These are phyloP conservation scores for Dendrolimus pini DNA, from an alignment of 2,888 invertebrate species.

Conservation along the genomic window DNA sequence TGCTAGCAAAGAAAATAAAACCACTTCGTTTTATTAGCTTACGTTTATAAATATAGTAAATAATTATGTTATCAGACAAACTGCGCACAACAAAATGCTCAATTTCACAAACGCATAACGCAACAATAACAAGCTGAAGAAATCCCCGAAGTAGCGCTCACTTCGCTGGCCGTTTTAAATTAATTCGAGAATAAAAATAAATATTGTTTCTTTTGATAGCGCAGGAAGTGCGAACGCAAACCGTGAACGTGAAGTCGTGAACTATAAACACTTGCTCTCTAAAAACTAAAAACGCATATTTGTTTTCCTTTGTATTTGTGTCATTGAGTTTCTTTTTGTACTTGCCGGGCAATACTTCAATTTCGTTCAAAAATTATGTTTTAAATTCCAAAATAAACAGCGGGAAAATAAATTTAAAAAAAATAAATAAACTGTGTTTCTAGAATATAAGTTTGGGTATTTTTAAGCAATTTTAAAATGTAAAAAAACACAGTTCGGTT, in stretches of 20 bases:
- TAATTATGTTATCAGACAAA: slow-evolving; percentile 7
- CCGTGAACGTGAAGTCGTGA: not conserved
- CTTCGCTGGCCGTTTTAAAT: not conserved
- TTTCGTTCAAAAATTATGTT: slow-evolving; percentile 11
- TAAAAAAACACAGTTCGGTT: too few relatives aligned
- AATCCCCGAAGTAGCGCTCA: slow-evolving; percentile 13
- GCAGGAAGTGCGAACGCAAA: slow-evolving; percentile 1
- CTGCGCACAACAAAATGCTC: slow-evolving; percentile 18
- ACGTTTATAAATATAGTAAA: too few relatives aligned
- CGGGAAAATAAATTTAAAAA: too few relatives aligned
- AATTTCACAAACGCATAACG: not conserved
- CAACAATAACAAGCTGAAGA: slow-evolving; percentile 15
- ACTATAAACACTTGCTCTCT: not conserved
- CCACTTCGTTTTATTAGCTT: too few relatives aligned
- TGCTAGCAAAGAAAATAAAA: not conserved
- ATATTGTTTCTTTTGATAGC: slow-evolving; percentile 26
- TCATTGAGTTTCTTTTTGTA: slow-evolving; percentile 4
- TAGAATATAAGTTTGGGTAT: too few relatives aligned
- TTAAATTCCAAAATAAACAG: too few relatives aligned
- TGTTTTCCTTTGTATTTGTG: slow-evolving; percentile 5
- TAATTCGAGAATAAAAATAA: slow-evolving; percentile 19
- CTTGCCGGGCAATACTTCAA: slow-evolving; percentile 10
- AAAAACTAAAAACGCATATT: slow-evolving; percentile 3
- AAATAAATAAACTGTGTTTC: too few relatives aligned
- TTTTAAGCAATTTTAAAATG: too few relatives aligned